Conservation (phyloP, 2,797 vertebrate species). For the Pelobates cultripes region DNA sequence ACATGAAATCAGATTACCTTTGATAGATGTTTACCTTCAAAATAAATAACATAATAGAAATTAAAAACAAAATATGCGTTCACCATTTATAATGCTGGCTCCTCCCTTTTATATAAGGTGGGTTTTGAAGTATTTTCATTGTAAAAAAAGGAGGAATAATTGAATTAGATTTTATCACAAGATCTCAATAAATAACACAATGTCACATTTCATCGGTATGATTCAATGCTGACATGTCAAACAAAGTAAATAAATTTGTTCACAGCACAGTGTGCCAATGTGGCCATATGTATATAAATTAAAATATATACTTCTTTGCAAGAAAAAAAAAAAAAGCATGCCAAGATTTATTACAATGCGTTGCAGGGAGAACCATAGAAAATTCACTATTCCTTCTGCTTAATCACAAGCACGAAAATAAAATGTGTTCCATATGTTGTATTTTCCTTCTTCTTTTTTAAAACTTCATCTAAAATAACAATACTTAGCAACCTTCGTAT, state of each 20-base stretch:
- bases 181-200: constrained; percentile 21
- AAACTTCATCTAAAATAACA: constrained; percentile 71
- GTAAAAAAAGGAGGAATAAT: not conserved
- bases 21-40: too few species aligned
- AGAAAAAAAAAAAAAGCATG: constrained; percentile 45
- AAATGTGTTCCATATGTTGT: constrained; percentile 75
- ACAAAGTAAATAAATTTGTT: constrained; percentile 25
- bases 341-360: constrained; percentile 32
- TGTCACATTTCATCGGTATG: constrained; percentile 12
- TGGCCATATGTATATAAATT: constrained; percentile 28
- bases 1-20: too few species aligned
- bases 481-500: constrained; percentile 77
- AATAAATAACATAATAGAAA: too few species aligned
- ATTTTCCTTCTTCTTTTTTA: constrained; percentile 63
- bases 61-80: too few species aligned
- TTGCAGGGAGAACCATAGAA: constrained; percentile 64
- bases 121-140: not conserved
- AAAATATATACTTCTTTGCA: not conserved
- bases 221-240: constrained; percentile 20
- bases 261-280: constrained; percentile 20
- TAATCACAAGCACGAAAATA: constrained; percentile 65
- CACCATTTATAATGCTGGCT: not conserved
- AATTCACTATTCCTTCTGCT: constrained; percentile 72
- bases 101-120: too few species aligned
- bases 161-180: constrained; percentile 13